Percentiles rank a stretch among this genome's conserved stretches.
phyloP scores from a whole-genome alignment of 1,140 invertebrate species.

The Fopius arisanus region DNA sequence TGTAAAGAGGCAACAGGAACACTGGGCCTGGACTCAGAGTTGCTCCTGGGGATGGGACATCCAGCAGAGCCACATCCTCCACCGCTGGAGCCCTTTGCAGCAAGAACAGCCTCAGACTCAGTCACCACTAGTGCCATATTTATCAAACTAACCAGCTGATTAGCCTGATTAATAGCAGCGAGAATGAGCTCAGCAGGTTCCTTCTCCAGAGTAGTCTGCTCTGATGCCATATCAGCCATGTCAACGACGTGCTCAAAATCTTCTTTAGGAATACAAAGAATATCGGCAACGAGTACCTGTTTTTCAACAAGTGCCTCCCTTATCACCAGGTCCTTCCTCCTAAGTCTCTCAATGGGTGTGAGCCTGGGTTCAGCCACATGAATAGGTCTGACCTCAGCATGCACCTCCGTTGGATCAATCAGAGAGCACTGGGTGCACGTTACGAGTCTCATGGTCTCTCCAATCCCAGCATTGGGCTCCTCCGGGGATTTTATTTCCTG shows the following conservation, averaged over 20 bases:
- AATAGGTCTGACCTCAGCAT: slow-evolving; percentile 76
- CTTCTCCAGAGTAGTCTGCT: slow-evolving; percentile 64
- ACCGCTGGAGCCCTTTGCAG: slow-evolving; percentile 41
- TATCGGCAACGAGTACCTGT: slow-evolving; percentile 77
- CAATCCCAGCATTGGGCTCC: slow-evolving; percentile 35
- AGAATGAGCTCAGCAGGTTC: slow-evolving; percentile 76
- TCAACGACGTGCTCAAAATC: slow-evolving; percentile 75
- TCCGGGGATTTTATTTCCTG: too few relatives aligned
- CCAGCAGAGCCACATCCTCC: slow-evolving; percentile 8
- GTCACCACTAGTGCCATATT: slow-evolving; percentile 65
- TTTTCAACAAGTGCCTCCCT: slow-evolving; percentile 77
- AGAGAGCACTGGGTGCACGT: slow-evolving; percentile 72
- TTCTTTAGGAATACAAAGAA: slow-evolving; percentile 77
- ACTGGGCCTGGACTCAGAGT: background rate
- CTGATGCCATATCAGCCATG: slow-evolving; percentile 71
- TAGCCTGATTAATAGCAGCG: slow-evolving; percentile 75
- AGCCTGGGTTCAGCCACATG: slow-evolving; percentile 80
- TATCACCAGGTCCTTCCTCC: slow-evolving; percentile 76
- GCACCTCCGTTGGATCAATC: slow-evolving; percentile 82
- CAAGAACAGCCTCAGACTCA: slow-evolving; percentile 65
- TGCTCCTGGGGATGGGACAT: slow-evolving; percentile 53
- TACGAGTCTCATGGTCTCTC: slow-evolving; percentile 57
- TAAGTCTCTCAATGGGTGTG: slow-evolving; percentile 79
- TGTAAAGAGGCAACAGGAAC: slow-evolving; percentile 59
- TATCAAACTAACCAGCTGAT: slow-evolving; percentile 64